Evolutionary conservation across 2,797 vertebrate genomes (phyloP), one percentile per base, ranked within the genome.

Genomic region (Ceryle rudis): DNA sequence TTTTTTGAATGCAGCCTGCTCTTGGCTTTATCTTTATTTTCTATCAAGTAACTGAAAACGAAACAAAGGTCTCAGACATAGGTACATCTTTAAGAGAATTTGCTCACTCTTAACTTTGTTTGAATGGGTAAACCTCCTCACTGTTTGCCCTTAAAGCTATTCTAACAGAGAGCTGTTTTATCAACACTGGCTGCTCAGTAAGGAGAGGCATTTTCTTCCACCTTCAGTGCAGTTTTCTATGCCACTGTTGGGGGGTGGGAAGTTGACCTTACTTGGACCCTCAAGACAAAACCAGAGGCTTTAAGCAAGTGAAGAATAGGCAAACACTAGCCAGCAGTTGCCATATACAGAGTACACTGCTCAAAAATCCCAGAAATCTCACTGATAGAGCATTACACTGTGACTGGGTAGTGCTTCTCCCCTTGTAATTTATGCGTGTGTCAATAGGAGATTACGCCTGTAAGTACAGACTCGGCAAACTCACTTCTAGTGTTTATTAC

Each of bases 261-360:
- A 96, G 95, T 22, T 97, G 97, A 97, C 97, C 97, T 97, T 86
- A 93, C 0, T 65, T 78, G 87, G 96, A 97, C 95, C 96, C 91
- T 96, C 80, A 84, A 95, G 97, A 97, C 97, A 98, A 97, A 98
- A 97, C 92, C 81, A 81, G 85, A 80, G 86, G 65, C 88, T 96
- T 96, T 90, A 95, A 95, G 93, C 81, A 88, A 96, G 96, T 69
- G 90, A 91, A 94, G 96, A 95, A 83, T 93, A 96, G 95, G 95
- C 97, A 97, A 97, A 97, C 97, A 97, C 57, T 85, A 91, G 70
- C 90, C 94, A 73, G 88, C 91, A 95, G 97, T 97, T 96, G 96
- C 97, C 96, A 97, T 95, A 97, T 96, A 44, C 93, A 97, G 96
- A 97, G 94, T 82, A 92, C 95, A 92, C 73, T 92, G 89, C 93